These are phyloP conservation scores for Sarotherodon lohbergeri DNA, from an alignment of 2,113 vertebrate species.

Conservation along the genomic window DNA sequence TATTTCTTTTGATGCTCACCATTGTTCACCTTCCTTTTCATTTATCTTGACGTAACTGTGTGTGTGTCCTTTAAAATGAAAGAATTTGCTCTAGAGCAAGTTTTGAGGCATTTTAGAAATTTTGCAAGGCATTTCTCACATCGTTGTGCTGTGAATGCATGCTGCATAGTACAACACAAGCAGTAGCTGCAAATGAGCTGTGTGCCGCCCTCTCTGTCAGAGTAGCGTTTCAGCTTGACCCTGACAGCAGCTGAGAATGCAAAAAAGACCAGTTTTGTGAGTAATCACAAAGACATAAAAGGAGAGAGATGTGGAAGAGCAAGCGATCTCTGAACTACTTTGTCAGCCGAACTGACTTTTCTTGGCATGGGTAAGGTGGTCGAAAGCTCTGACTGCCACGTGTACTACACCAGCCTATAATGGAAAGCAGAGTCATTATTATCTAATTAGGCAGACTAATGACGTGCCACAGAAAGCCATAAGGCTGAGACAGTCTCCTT, in stretches of 20 bases:
- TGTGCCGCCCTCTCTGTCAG: background rate
- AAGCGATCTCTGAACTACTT: slow-evolving; percentile 12
- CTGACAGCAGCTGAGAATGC: background rate
- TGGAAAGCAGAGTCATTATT: slow-evolving; percentile 74
- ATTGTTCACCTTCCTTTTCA: background rate
- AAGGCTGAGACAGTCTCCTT: slow-evolving; percentile 56
- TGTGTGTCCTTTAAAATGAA: background rate
- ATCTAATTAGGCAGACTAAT: slow-evolving; percentile 74
- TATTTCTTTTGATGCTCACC: background rate
- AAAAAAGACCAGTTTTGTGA: background rate
- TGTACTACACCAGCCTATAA: slow-evolving; percentile 48
- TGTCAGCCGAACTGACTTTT: slow-evolving; percentile 50
- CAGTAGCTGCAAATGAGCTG: background rate
- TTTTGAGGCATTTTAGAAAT: background rate
- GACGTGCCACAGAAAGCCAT: slow-evolving; percentile 57
- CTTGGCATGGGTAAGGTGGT: slow-evolving; percentile 41
- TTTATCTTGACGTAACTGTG: background rate
- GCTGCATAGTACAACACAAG: background rate
- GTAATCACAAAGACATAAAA: slow-evolving; percentile 20
- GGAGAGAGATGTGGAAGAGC: background rate
- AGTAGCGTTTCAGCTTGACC: background rate
- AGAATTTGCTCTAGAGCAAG: background rate
- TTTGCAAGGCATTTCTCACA: background rate
- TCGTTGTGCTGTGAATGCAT: background rate
- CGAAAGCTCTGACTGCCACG: slow-evolving; percentile 22